Evolutionary conservation across 2,113 vertebrate genomes (phyloP), one percentile per base, ranked within the genome.

Genomic region (Neodon shergylaensis): DNA sequence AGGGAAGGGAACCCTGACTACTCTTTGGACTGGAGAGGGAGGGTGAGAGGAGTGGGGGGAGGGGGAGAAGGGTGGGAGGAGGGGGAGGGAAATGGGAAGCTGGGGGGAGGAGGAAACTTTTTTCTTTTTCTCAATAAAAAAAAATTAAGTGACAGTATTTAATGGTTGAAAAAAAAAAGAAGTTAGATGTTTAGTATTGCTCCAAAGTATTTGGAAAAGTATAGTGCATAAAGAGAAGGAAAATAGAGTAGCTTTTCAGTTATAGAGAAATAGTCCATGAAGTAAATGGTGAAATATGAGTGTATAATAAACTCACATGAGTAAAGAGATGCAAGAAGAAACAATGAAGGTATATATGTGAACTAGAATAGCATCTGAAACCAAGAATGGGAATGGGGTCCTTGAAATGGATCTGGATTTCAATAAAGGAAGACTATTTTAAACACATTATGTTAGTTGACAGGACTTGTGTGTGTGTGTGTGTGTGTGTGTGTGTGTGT

Each of bases 151-250:
- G n/a, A n/a, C n/a, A n/a, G n/a, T n/a, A n/a, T n/a, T n/a, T n/a
- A n/a, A n/a, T n/a, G n/a, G n/a, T n/a, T n/a, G n/a, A n/a, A n/a
- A n/a, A n/a, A n/a, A n/a, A n/a, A n/a, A n/a, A 77, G 90, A 68
- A 88, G 74, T 24, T 1, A 0, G 22, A 73, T 42, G 9, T 95
- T 92, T 87, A 94, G 66, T 10, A 88, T 79, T 33, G 26, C 95
- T 95, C 85, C 88, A 94, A 95, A 85, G 11, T 58, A 52, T 97
- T 96, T 95, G 73, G 95, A 97, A 82, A 96, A 58, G 66, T 94
- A 14, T 44, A 82, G 76, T n/a, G 93, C 16, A 49, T 91, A 85
- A 58, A 94, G 1, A 85, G 58, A 96, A 68, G 61, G 4, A 31
- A 49, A 88, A 72, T 49, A 93, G 70, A 95, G 54, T 54, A 39